Percentiles rank a stretch among this genome's conserved stretches.
These are phyloP conservation scores for Xylota sylvarum DNA, from an alignment of 2,888 invertebrate genomes.

Conservation along the genomic window DNA sequence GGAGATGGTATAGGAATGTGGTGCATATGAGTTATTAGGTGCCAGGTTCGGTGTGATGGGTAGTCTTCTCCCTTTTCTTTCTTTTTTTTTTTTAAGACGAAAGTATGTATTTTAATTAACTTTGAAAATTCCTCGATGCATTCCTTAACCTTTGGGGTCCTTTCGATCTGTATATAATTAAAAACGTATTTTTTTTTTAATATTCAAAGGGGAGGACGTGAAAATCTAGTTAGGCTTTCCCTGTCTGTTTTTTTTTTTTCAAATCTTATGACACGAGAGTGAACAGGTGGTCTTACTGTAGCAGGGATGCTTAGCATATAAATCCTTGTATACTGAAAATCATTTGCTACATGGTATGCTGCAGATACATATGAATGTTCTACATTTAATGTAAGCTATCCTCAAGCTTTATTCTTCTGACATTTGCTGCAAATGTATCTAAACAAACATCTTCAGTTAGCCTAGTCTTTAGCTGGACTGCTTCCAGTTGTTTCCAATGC, in stretches of 20 bases:
- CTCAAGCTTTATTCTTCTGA: too few relatives aligned
- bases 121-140: constrained; percentile 38
- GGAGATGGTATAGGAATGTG: constrained; percentile 4
- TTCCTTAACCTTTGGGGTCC: constrained; percentile 53
- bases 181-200: constrained; percentile 66
- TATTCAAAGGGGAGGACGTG: neutral
- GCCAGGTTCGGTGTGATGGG: constrained; percentile 39
- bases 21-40: constrained; percentile 59
- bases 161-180: constrained; percentile 66
- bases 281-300: constrained; percentile 12
- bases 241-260: constrained; percentile 57
- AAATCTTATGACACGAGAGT: constrained; percentile 8
- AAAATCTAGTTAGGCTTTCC: too few relatives aligned
- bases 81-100: constrained; percentile 16
- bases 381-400: too few relatives aligned
- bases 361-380: too few relatives aligned
- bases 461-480: too few relatives aligned
- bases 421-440: too few relatives aligned
- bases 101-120: constrained; percentile 66
- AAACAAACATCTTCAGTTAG: too few relatives aligned
- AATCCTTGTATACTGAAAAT: too few relatives aligned
- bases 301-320: too few relatives aligned
- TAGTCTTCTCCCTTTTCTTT: too few relatives aligned
- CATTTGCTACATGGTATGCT: too few relatives aligned
- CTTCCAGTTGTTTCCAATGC: too few relatives aligned